These are phyloP conservation scores for Panonychus citri DNA, from an alignment of 1,140 invertebrate species.

Conservation along the genomic window DNA sequence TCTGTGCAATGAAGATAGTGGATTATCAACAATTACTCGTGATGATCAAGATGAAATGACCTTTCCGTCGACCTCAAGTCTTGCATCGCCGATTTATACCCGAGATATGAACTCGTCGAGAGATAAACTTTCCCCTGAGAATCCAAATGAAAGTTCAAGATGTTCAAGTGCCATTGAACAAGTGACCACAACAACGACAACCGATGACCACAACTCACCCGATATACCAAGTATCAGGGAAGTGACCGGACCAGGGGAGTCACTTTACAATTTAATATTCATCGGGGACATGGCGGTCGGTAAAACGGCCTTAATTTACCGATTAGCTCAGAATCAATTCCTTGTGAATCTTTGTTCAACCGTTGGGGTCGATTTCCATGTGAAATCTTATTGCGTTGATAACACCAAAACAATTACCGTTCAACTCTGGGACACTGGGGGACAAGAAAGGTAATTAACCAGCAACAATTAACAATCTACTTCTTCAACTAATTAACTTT, in stretches of 20 bases:
- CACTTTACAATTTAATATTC: constrained; percentile 38
- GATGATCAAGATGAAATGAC: not conserved
- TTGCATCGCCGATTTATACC: not conserved
- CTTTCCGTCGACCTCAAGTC: not conserved
- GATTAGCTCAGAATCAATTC: constrained; percentile 36
- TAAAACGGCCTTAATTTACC: constrained; percentile 38
- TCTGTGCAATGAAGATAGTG: not conserved
- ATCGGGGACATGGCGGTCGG: constrained; percentile 41
- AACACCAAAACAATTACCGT: constrained; percentile 26
- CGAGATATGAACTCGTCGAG: no score
- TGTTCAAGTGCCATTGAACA: not conserved
- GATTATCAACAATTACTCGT: not conserved
- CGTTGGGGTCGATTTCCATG: constrained; percentile 38
- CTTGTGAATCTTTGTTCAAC: constrained; percentile 33
- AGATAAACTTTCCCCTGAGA: not conserved
- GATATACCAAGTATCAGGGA: not conserved
- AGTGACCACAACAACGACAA: not conserved
- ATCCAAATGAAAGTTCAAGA: not conserved
- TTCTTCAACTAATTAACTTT: no score
- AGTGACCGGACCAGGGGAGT: constrained; percentile 25
- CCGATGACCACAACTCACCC: not conserved
- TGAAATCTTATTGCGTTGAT: constrained; percentile 35
- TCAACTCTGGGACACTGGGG: constrained; percentile 38
- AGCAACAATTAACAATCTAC: no score
- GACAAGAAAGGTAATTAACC: not conserved